phyloP scores from a whole-genome alignment of 53 echinoderm and acorn worm species.

The Henricia sp. region DNA sequence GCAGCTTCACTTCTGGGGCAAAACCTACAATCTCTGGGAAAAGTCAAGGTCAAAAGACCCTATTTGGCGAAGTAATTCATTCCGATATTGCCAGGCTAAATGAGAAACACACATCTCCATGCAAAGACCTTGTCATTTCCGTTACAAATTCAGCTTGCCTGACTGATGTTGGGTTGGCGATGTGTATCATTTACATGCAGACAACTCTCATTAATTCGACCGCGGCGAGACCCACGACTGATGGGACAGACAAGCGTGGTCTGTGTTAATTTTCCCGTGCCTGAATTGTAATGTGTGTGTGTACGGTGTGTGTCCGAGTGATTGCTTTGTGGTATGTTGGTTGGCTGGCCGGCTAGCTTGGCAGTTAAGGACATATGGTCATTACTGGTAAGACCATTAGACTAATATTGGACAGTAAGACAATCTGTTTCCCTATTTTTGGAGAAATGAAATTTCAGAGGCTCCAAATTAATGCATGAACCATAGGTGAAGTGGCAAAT shows the following conservation, averaged over 20 bases:
- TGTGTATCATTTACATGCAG: conserved; percentile 63
- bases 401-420: background rate
- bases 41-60: conserved; percentile 41
- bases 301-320: conserved; percentile 41
- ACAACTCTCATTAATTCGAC: conserved; percentile 54
- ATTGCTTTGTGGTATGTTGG: conserved; percentile 38
- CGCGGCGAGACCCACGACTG: conserved; percentile 17
- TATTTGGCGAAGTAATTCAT: conserved; percentile 56
- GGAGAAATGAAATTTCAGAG: background rate
- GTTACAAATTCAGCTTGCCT: background rate
- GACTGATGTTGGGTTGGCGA: conserved; percentile 40
- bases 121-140: conserved; percentile 50
- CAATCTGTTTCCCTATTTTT: conserved; percentile 18
- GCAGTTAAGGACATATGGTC: background rate
- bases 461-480: too few relatives aligned
- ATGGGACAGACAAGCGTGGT: conserved; percentile 55
- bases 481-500: too few relatives aligned
- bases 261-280: conserved; percentile 55
- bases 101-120: conserved; percentile 32
- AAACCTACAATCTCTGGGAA: too few relatives aligned
- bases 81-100: conserved; percentile 45
- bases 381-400: conserved; percentile 14
- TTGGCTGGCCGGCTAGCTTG: background rate
- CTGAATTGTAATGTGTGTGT: conserved; percentile 18
- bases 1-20: too few relatives aligned